These are phyloP conservation scores for Oplegnathus fasciatus DNA, from an alignment of 2,113 vertebrate species.

Conservation along the genomic window DNA sequence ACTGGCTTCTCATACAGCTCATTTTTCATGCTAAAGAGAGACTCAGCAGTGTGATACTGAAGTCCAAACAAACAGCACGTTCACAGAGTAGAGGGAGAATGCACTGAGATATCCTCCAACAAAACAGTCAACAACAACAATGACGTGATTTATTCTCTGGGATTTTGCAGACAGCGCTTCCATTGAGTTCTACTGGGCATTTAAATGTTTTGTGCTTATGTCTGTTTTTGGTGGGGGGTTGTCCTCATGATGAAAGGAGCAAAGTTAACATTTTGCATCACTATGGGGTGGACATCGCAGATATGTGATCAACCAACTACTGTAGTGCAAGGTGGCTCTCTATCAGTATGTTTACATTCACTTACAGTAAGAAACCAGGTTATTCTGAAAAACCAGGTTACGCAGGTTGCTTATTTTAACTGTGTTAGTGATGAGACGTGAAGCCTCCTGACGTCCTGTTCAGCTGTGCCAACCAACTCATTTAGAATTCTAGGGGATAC, in stretches of 20 bases:
- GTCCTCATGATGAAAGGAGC: background rate
- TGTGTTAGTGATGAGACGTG: background rate
- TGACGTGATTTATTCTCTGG: conserved; percentile 47
- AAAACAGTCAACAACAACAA: conserved; percentile 26
- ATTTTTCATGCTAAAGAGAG: conserved; percentile 68
- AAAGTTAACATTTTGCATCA: background rate
- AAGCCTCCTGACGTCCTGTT: background rate
- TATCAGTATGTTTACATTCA: background rate
- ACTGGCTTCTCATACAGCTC: conserved; percentile 46
- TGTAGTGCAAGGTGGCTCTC: no score
- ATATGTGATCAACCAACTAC: background rate
- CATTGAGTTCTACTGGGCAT: background rate
- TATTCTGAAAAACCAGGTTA: background rate
- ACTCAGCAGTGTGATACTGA: conserved; percentile 44
- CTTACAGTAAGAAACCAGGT: background rate
- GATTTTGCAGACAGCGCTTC: conserved; percentile 13
- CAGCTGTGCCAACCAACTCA: background rate
- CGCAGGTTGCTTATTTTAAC: background rate
- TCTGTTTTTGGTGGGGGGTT: background rate
- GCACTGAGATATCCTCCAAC: conserved; percentile 14
- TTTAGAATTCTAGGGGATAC: background rate
- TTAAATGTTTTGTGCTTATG: background rate
- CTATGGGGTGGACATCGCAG: background rate
- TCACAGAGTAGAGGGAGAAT: conserved; percentile 28
- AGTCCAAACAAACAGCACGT: conserved; percentile 54